Evolutionary conservation across 2,888 invertebrate genomes (phyloP), one percentile per base, ranked within the genome.

Genomic region (Ceramica pisi): DNA sequence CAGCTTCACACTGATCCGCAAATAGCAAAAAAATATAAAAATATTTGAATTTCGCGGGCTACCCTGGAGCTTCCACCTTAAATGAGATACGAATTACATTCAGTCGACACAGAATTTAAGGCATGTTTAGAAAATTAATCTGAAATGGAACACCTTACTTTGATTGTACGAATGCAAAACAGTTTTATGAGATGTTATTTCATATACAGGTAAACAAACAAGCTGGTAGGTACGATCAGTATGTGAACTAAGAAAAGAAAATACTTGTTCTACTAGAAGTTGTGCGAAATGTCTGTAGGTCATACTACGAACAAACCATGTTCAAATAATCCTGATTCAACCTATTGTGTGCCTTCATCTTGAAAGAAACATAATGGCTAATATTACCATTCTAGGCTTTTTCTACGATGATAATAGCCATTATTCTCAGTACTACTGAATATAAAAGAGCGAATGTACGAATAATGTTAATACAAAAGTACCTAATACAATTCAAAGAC

Each of bases 401-500:
- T 66, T 80, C 64, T 80, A 51, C 51, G 31, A 61, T 48, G 12
- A 81, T 75, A 83, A 81, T 35, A 35, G 53, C 63, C 38, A 61
- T 73, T 83, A 80, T 77, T 71, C 53, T 61, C 44, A 41, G 51
- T 51, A 23, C 21, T 69, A 50, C 60, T 55, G 68, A 80, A 75
- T 68, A 84, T 75, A 72, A 78, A 80, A 71, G 63, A 69, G 61
- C 35, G 62, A 73, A 77, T 67, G 16, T 50, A 73, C 78, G 69
- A 74, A 71, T 73, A 71, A 83, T 69, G 81, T 68, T 66, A 80
- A 70, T 70, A 74, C 68, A 48, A 80, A 63, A 72, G 67, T 71
- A 69, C 61, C 75, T 67, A 81, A 79, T 72, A 71, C 66, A 63
- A 78, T 73, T 72, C 75, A 67, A 78, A 76, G 80, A 78, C 61